Evolutionary conservation across 2,888 invertebrate species (phyloP), one percentile per base, ranked within the genome.

Genomic region (Tetramorium bicarinatum): DNA sequence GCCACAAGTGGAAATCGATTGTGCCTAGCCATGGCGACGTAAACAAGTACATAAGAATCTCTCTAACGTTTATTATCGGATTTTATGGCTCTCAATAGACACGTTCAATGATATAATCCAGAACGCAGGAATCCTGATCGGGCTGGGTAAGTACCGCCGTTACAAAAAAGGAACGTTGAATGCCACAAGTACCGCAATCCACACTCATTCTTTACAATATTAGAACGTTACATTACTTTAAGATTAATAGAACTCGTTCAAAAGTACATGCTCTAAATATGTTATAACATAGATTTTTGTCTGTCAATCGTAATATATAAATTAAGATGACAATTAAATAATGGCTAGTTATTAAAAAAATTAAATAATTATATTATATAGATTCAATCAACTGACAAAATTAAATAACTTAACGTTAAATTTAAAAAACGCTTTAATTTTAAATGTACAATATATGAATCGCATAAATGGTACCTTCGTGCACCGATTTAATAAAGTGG

Each of bases 1-100:
- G 66, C 34, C 77, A 34, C 81, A 61, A 87, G 81, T 83, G 81
- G 84, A 87, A 89, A 89, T 89, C 86, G 85, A 85, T 89, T 69
- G 79, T 72, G 64, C 61, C 56, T 54, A 62, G 44, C 62, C 82
- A 59, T 18, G 49, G 41, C 77, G 41, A 75, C 79, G 64, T 74
- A 34, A 84, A 67, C 72, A 59, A 61, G 67, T 66, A 62, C 44
- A 81, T 66, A 81, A 82, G 72, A 81, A 84, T 82, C n/a, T 59
- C 29, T 80, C 61, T 44, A 81, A 61, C 66, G 61, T 81, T 76
- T 79, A 81, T 85, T 86, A 84, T 82, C 18, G 54, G 38, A 82
- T 82, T 77, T 84, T 84, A 84, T 61, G 41, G 44, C 34, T 41
- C 47, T 56, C 41, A 62, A 80, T 80, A 59, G 69, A 69, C 64